Evolutionary conservation across 2,113 vertebrate species (phyloP).

Genomic region (Callocephalon fimbriatum): DNA sequence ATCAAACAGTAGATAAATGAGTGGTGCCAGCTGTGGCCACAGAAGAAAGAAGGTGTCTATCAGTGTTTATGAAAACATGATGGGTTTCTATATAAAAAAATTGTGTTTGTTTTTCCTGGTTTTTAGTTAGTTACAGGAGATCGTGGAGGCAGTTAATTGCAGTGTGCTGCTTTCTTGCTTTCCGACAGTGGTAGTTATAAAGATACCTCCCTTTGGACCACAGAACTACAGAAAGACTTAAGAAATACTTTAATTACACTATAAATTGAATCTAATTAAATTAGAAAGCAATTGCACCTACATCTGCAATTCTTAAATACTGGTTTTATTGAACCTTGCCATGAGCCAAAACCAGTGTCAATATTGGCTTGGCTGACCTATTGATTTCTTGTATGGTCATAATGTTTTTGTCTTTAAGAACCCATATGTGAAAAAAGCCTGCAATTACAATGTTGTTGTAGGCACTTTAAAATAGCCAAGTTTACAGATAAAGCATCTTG

Average conservation of each 20-base stretch:
- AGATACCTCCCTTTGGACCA: not conserved
- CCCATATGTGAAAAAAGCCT: not conserved
- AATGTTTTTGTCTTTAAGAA: not conserved
- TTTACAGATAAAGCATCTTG: not conserved
- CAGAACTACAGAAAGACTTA: not conserved
- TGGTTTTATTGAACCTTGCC: not conserved
- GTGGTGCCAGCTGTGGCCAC: not conserved
- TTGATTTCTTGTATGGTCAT: not conserved
- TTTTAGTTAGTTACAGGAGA: not conserved
- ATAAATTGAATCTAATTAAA: not conserved
- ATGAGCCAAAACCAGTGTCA: not conserved
- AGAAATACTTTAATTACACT: not conserved
- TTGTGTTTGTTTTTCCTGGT: not conserved
- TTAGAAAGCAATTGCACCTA: not conserved
- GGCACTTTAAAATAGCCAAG: not conserved
- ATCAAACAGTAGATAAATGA: not conserved
- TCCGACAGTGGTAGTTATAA: not conserved
- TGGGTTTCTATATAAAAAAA: not conserved
- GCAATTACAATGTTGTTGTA: not conserved
- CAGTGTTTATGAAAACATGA: not conserved
- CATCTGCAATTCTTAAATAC: not conserved
- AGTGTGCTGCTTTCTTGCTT: not conserved
- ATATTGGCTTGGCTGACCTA: not conserved
- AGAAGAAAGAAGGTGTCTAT: not conserved
- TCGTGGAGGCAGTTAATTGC: not conserved